phyloP scores from a whole-genome alignment of 2,888 invertebrate genomes.

The Ptychoptera albimana region DNA sequence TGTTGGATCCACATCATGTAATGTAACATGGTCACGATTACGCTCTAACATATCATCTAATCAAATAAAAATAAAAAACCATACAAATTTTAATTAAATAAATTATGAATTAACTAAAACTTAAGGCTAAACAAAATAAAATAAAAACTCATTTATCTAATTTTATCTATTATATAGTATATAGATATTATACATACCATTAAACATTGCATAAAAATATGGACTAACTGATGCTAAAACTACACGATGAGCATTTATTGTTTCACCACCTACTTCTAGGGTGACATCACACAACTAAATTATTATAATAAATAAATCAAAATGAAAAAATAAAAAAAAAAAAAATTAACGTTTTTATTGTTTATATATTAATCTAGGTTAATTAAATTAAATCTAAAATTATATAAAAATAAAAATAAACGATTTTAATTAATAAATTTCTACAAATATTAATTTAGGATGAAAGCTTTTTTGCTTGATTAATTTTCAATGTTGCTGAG shows the following conservation, averaged over 20 bases:
- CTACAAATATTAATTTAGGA: no score
- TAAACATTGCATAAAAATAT: conserved; percentile 54
- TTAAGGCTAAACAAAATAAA: neutral
- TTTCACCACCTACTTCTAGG: conserved; percentile 47
- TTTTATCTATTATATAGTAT: neutral
- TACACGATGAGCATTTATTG: conserved; percentile 53
- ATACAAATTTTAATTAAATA: no score
- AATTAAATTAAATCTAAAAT: neutral
- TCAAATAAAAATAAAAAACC: neutral
- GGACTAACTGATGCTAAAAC: conserved; percentile 59
- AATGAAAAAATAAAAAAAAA: conserved; percentile 34
- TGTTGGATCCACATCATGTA: conserved; percentile 37
- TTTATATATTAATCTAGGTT: neutral
- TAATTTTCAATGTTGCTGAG: no score
- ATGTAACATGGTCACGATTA: conserved; percentile 25
- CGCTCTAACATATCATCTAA: conserved; percentile 31
- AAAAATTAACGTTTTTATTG: neutral
- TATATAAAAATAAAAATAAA: conserved; percentile 5
- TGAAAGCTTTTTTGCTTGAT: no score
- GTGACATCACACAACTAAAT: conserved; percentile 35
- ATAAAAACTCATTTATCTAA: neutral
- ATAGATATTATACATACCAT: conserved; percentile 22
- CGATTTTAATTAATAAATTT: neutral
- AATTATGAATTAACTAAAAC: neutral
- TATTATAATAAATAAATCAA: conserved; percentile 20